Base-by-base conservation (phyloP, 2,888 invertebrate genomes). In the Caenorhabditis angaria region DNA sequence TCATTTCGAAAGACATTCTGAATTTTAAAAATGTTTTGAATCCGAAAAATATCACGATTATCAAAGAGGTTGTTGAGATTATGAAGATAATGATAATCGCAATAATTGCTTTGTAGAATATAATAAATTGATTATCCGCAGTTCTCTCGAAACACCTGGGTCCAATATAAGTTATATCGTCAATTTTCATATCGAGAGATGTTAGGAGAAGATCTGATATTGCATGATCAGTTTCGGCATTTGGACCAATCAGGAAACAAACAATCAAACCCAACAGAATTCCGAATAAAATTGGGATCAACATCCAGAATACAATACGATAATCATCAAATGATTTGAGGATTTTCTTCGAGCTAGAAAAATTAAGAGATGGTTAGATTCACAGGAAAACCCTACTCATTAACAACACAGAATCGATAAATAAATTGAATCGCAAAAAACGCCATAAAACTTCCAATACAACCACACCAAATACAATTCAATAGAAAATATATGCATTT, bases 31-130 rank as follows among this genome's bases (percentile, higher is more conserved):
- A 64, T 24, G 59, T 63, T 27, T 64, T 69, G 55, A 35, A 59
- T 22, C 63, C 69, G 22, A 64, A 60, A 50, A 50, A 56, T 55
- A 69, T 59, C 10, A 69, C 60, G 22, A 59, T 63, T 6, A 55
- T 32, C 1, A 69, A 25, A 4, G 69, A 69, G 4, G 14, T 18
- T 5, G 41, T 41, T n/a, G n/a, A n/a, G 8, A 41, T 14, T 18
- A 41, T 5, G 41, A 41, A 2, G 14, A 41, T 41, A 12, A 41
- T 41, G 14, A 14, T 41, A 14, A 41, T 41, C 14, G 18, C 14
- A 14, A 41, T 18, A 41, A 41, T 14, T 14, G 18, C 14, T 41
- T 3, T 41, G 14, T 18, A 41, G 5, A 41, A 41, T 10, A 41
- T 41, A 41, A 14, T 63, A n/a, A n/a, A n/a, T n/a, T n/a, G n/a